A percentile compares a stretch with the other conserved stretches of the same genome.
Evolutionary conservation across 2,888 invertebrate species (phyloP).

Genomic region (Eristalinus aeneus): DNA sequence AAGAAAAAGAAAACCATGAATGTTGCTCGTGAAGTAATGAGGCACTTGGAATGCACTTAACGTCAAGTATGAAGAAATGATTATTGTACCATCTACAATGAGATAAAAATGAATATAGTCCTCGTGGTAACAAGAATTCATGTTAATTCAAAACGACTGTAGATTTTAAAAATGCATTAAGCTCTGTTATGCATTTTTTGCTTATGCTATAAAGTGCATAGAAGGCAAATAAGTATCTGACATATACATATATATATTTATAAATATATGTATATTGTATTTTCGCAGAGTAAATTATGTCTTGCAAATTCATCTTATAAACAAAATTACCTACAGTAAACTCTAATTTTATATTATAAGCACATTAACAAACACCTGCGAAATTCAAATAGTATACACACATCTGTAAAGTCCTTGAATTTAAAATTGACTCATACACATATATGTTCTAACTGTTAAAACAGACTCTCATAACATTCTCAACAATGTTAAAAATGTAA

Average conservation of each 20-base stretch:
- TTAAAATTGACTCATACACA: background rate
- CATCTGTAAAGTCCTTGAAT: too few relatives aligned
- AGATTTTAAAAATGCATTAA: background rate
- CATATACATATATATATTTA: background rate
- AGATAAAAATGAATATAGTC: background rate
- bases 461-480: background rate
- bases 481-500: background rate
- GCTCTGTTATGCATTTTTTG: background rate
- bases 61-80: background rate
- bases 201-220: background rate
- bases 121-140: background rate
- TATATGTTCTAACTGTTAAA: background rate
- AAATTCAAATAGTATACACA: background rate
- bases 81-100: background rate
- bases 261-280: background rate
- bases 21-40: background rate
- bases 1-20: background rate
- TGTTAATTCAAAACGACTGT: background rate
- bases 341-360: too few relatives aligned
- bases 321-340: too few relatives aligned
- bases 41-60: slow-evolving; percentile 19
- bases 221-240: too few relatives aligned
- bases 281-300: background rate
- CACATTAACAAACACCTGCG: background rate
- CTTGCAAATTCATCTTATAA: too few relatives aligned